phyloP scores from a whole-genome alignment of 37 sponge, comb jelly and placozoan genomes.

The Diacarnus erythraeanus region DNA sequence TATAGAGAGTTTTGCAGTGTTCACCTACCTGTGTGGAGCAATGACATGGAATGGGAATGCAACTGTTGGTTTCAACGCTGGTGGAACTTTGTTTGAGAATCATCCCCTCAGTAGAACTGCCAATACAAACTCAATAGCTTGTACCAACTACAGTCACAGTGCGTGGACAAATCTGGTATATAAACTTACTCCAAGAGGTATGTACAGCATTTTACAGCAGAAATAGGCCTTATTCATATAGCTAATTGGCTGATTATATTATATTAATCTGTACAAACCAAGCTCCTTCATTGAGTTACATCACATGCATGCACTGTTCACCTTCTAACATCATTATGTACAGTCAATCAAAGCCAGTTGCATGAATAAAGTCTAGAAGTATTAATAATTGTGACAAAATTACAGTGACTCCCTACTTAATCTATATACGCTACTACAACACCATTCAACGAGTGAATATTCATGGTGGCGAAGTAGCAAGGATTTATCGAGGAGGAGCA shows the following conservation, averaged over 20 bases:
- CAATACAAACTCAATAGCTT: background rate
- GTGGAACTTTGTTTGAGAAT: conserved; percentile 22
- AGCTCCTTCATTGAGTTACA: too few relatives aligned
- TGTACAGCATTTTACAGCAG: background rate
- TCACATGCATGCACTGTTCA: too few relatives aligned
- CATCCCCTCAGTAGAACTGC: conserved; percentile 20
- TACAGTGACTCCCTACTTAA: conserved; percentile 11
- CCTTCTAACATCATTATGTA: too few relatives aligned
- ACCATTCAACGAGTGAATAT: background rate
- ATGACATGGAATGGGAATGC: conserved; percentile 30
- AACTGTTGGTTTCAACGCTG: conserved; percentile 38
- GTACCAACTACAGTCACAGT: background rate
- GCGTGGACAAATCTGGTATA: conserved; percentile 33
- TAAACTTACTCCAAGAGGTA: conserved; percentile 17
- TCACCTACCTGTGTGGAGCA: conserved; percentile 35
- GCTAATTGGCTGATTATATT: too few relatives aligned
- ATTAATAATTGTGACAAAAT: background rate
- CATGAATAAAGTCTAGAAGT: too few relatives aligned
- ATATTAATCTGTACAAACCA: too few relatives aligned
- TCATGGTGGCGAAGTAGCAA: background rate
- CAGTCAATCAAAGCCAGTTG: too few relatives aligned
- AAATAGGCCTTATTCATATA: too few relatives aligned
- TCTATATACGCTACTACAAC: conserved; percentile 3
- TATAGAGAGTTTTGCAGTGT: conserved; percentile 20
- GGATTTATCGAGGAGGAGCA: background rate